Conservation (phyloP, 2,797 vertebrate genomes). For the Poeciliopsis infans region DNA sequence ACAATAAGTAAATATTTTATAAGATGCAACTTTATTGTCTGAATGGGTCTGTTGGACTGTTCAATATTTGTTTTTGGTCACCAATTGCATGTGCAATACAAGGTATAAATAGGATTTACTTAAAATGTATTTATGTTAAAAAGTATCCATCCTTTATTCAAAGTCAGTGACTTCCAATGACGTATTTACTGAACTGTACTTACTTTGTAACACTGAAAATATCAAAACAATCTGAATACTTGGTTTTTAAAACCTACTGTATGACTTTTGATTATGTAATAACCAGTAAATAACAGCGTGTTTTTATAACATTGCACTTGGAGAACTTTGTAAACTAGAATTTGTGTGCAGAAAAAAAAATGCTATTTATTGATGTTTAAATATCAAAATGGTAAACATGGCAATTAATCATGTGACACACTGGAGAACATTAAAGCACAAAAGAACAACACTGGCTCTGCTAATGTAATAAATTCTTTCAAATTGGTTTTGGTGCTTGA, state of each 20-base stretch:
- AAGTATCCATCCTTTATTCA: background rate
- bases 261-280: conserved; percentile 57
- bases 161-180: background rate
- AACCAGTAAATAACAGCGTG: conserved; percentile 46
- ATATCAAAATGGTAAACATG: background rate
- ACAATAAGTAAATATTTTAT: conserved; percentile 23
- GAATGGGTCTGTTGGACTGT: conserved; percentile 10
- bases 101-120: background rate
- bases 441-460: background rate
- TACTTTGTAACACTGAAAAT: background rate
- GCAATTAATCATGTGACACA: background rate
- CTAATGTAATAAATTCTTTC: background rate
- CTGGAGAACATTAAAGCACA: background rate
- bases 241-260: conserved; percentile 56
- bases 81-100: conserved; percentile 11
- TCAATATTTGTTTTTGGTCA: conserved; percentile 12
- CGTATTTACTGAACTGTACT: background rate
- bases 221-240: background rate
- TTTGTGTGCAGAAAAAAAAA: conserved; percentile 2
- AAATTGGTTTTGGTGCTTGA: background rate
- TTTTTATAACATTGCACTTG: conserved; percentile 14
- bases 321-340: background rate
- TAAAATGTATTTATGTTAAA: conserved; percentile 2
- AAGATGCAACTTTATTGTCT: conserved; percentile 11
- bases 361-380: conserved; percentile 3